Conservation (phyloP, 2,113 vertebrate species). For the Misgurnus anguillicaudatus region DNA sequence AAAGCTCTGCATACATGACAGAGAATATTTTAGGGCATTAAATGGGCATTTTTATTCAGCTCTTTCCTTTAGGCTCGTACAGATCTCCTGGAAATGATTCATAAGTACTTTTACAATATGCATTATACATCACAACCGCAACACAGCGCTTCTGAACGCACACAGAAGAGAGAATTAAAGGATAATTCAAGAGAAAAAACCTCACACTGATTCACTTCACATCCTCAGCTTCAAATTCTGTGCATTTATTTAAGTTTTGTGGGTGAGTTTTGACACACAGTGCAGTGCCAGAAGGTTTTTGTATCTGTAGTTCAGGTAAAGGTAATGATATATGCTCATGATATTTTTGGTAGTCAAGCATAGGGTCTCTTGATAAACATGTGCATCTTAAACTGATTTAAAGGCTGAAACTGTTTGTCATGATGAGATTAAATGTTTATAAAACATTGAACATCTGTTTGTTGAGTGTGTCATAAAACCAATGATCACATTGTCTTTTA, state of each 20-base stretch:
- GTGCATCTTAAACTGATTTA: no score
- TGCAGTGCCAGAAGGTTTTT: no score
- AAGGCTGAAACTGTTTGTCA: no score
- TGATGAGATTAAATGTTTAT: no score
- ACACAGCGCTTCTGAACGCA: background rate
- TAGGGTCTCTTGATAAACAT: no score
- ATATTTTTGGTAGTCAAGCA: no score
- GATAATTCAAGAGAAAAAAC: background rate
- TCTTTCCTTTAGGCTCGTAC: constrained; percentile 19
- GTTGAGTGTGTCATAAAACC: no score
- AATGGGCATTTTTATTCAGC: constrained; percentile 27
- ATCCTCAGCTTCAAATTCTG: background rate
- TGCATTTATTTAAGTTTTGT: background rate
- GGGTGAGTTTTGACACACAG: background rate
- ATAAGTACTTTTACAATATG: constrained; percentile 36
- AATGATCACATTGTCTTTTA: no score
- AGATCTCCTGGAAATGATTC: constrained; percentile 26
- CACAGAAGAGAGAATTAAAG: background rate
- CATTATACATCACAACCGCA: constrained; percentile 51
- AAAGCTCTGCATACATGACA: constrained; percentile 47
- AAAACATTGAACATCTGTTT: no score
- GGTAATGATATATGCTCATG: no score
- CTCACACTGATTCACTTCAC: constrained; percentile 1
- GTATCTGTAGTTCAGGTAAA: no score
- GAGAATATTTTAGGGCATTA: constrained; percentile 47